phyloP scores from a whole-genome alignment of 1,140 invertebrate species.

The Diprion similis region DNA sequence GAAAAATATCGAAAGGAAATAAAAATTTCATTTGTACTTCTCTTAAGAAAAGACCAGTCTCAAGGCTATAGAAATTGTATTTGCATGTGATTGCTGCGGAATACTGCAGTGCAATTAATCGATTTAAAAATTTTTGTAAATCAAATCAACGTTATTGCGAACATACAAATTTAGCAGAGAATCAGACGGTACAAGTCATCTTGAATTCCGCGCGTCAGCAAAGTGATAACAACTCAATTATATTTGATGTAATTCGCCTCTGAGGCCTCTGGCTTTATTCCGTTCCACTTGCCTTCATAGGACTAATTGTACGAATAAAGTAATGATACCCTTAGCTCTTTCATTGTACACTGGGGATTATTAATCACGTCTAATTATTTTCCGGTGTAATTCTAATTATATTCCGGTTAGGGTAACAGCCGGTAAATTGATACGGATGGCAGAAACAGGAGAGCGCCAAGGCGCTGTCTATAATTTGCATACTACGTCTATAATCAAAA shows the following conservation, averaged over 20 bases:
- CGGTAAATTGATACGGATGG: slow-evolving; percentile 7
- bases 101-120: too few species aligned
- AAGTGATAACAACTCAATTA: too few species aligned
- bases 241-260: not conserved
- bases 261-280: not conserved
- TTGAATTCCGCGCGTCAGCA: too few species aligned
- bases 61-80: too few species aligned
- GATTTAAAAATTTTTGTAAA: too few species aligned
- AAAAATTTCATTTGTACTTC: too few species aligned
- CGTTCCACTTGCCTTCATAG: not conserved
- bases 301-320: slow-evolving; percentile 8
- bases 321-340: not conserved
- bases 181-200: too few species aligned
- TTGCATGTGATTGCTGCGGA: too few species aligned
- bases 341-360: slow-evolving; percentile 2
- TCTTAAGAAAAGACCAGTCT: too few species aligned
- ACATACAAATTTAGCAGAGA: too few species aligned
- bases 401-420: slow-evolving; percentile 7
- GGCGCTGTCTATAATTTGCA: slow-evolving; percentile 5
- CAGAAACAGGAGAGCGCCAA: slow-evolving; percentile 2
- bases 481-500: slow-evolving; percentile 4
- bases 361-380: slow-evolving; percentile 6
- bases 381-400: slow-evolving; percentile 7
- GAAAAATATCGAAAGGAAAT: too few species aligned
- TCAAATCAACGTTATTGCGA: too few species aligned